Evolutionary conservation across 2,888 invertebrate genomes (phyloP), one percentile per base, ranked within the genome.

Genomic region (Omphaloscelis lunosa): DNA sequence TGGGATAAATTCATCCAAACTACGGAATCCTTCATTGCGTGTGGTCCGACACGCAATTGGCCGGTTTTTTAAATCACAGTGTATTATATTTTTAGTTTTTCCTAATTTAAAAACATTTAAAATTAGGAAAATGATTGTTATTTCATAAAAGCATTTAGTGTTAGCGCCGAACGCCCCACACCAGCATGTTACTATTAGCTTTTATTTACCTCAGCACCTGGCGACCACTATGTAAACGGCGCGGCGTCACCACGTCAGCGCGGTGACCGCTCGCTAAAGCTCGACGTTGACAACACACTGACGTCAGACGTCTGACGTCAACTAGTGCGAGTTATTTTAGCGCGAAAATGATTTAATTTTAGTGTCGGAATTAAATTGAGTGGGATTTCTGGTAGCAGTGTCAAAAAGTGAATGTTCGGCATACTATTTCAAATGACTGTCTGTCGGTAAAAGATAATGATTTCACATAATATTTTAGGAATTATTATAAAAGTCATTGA

Each of bases 211-310:
- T 76, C 29, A 34, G n/a, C 39, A 65, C 41, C 59, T 84, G 63
- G 39, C 23, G 27, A 62, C 62, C 39, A 58, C 34, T 23, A 15
- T 27, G 59, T 75, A 41, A 63, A 62, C 4, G 27, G 15, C 2
- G 29, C 17, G 34, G 34, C 17, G 68, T 77, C 83, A 69, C 15
- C 69, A n/a, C 65, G 79, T 80, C 80, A 68, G 5, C 68, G n/a
- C 69, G 20, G 20, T 48, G 85, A 67, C 62, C 69, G 59, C 71
- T 72, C 51, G 23, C 68, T 61, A 17, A 39, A 41, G 20, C 48
- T 12, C 34, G 27, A 66, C 73, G 69, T 73, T 75, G 75, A 80
- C 56, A 72, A 58, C 56, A 27, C 66, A 39, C 63, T 34, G 67
- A 48, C 77, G 56, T 75, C 59, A 56, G 62, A 41, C 34, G 11